These are phyloP conservation scores for Etheostoma perlongum DNA, from an alignment of 2,797 vertebrate species.

Conservation along the genomic window DNA sequence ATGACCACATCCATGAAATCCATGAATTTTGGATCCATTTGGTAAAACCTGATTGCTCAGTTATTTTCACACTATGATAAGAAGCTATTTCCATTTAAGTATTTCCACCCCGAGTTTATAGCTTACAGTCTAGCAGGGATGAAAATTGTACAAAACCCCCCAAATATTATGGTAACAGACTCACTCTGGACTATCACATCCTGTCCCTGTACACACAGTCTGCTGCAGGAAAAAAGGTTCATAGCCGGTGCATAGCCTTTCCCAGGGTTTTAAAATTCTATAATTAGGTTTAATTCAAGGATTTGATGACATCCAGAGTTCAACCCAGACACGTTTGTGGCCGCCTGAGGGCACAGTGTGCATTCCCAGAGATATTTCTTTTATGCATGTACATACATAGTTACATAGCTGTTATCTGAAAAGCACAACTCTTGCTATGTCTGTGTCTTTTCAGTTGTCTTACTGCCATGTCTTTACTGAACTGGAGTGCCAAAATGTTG, in stretches of 20 bases:
- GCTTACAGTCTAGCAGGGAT: neutral
- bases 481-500: neutral
- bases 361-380: conserved; percentile 4
- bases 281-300: conserved; percentile 2
- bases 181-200: conserved; percentile 19
- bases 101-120: conserved; percentile 6
- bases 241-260: neutral
- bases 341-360: neutral
- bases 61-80: conserved; percentile 1
- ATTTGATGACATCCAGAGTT: conserved; percentile 13
- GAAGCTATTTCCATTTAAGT: conserved; percentile 9
- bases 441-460: conserved; percentile 7
- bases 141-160: neutral
- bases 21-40: neutral
- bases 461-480: conserved; percentile 10
- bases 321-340: neutral
- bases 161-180: neutral
- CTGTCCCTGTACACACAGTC: conserved; percentile 10
- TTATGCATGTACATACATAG: neutral
- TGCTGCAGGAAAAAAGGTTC: conserved; percentile 16
- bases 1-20: conserved; percentile 6
- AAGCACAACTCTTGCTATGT: neutral
- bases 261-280: neutral
- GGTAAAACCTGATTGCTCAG: neutral
- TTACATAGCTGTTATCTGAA: conserved; percentile 3